Evolutionary conservation across 2,797 vertebrate species (phyloP).

Genomic region (Caiman crocodilus): DNA sequence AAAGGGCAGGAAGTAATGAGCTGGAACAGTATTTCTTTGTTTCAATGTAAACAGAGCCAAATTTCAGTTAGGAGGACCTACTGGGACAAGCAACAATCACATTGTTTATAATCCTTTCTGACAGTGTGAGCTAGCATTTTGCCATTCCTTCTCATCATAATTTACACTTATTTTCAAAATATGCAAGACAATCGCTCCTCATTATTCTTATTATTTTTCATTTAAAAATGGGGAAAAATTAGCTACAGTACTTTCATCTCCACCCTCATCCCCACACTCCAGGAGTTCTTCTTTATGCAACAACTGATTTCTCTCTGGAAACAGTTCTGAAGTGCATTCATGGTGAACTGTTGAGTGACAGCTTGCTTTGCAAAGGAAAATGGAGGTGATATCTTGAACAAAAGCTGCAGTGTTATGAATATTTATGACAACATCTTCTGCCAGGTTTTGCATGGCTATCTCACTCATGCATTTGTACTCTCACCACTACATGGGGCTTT

Average conservation of each 20-base stretch:
- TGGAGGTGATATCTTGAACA: background rate
- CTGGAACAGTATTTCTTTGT: constrained; percentile 10
- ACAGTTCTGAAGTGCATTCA: background rate
- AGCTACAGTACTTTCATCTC: background rate
- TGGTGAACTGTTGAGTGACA: background rate
- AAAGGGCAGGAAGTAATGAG: background rate
- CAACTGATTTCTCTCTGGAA: background rate
- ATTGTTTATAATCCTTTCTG: constrained; percentile 17
- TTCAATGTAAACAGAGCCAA: background rate
- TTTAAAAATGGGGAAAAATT: constrained; percentile 14
- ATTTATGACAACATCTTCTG: background rate
- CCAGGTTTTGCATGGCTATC: background rate
- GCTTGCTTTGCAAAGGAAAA: constrained; percentile 9
- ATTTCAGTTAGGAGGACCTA: background rate
- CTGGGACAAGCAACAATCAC: background rate
- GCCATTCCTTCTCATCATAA: background rate
- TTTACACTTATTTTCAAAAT: background rate
- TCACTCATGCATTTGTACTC: background rate
- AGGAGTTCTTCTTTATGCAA: background rate
- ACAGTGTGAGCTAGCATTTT: background rate
- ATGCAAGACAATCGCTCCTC: background rate
- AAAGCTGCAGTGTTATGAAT: background rate
- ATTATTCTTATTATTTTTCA: background rate
- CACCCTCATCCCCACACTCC: background rate
- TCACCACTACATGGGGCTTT: background rate